Conservation (phyloP, 2,888 invertebrate species). For the Physocephala rufipes region DNA sequence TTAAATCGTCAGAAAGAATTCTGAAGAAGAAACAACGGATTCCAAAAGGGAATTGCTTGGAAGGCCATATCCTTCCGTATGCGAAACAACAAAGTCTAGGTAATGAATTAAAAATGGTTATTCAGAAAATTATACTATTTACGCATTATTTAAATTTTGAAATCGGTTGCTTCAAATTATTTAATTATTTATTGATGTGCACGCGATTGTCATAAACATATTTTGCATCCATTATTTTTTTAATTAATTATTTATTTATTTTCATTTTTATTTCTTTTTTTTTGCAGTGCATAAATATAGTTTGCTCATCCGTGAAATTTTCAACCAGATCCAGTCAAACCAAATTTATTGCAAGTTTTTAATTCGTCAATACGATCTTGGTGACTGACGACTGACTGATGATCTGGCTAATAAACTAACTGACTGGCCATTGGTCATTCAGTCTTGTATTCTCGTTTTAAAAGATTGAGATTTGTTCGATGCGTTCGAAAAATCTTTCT, state of each 20-base stretch:
- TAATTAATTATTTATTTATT: neutral
- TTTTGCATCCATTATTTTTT: neutral
- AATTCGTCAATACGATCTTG: neutral
- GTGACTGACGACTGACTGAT: neutral
- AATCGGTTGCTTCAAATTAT: too few relatives aligned
- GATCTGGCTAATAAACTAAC: neutral
- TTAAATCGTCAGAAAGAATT: too few relatives aligned
- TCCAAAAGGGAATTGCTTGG: too few relatives aligned
- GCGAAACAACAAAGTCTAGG: too few relatives aligned
- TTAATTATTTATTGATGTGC: too few relatives aligned
- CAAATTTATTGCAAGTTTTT: neutral
- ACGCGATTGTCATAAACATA: too few relatives aligned
- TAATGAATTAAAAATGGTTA: too few relatives aligned
- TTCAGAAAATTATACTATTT: too few relatives aligned
- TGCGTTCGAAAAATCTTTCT: slow-evolving; percentile 54
- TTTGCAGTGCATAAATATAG: neutral
- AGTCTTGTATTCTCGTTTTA: slow-evolving; percentile 13
- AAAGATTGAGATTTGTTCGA: slow-evolving; percentile 30
- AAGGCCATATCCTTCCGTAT: too few relatives aligned
- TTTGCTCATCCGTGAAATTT: slow-evolving; percentile 33
- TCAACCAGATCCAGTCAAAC: neutral
- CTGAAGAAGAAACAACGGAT: too few relatives aligned
- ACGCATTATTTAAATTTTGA: too few relatives aligned
- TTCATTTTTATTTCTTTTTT: too few relatives aligned
- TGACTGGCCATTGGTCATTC: slow-evolving; percentile 7